Evolutionary conservation across 2,797 vertebrate genomes (phyloP), one percentile per base, ranked within the genome.

Genomic region (Acomys russatus): DNA sequence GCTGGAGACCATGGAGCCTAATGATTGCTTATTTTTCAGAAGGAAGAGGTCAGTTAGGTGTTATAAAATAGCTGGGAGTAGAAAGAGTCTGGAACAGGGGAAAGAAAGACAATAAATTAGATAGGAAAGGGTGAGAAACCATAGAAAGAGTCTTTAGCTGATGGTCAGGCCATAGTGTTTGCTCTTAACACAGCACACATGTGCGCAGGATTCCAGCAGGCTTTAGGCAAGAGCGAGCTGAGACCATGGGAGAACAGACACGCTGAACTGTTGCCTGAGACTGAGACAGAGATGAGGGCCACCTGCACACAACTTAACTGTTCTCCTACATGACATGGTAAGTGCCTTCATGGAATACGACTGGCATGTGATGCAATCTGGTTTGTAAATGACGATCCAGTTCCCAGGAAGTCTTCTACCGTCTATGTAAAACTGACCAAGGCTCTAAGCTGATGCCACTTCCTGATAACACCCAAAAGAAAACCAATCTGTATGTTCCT

Each of bases 341-440:
- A 23, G 9, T 30, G 54, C 28, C 49, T 87, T n/a, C 0, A 1
- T 77, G 73, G 35, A 64, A 77, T 23, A 68, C 1, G 20, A 20
- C 17, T 85, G 63, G 61, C 49, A 93, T 56, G 82, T 1, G 22
- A 89, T 3, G 0, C 6, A 68, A 11, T 87, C 68, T 14, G 6
- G 8, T 78, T 90, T 93, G 35, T 88, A 76, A 23, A 59, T 22
- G 56, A 30, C 3, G 6, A 10, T 80, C n/a, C 64, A 64, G 77
- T 18, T 7, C 38, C 30, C 22, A 68, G 23, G 91, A 49, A 87
- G 66, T 68, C 59, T 51, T 79, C 38, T 28, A 11, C 6, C 2
- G 66, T 22, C 35, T 90, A 0, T n/a, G 63, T 88, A 88, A 96
- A 84, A 84, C 84, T 66, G 30, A 95, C 64, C 79, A 88, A 38